These are phyloP conservation scores for Prosopocoilus inquinatus DNA, from an alignment of 2,888 invertebrate genomes.

Conservation along the genomic window DNA sequence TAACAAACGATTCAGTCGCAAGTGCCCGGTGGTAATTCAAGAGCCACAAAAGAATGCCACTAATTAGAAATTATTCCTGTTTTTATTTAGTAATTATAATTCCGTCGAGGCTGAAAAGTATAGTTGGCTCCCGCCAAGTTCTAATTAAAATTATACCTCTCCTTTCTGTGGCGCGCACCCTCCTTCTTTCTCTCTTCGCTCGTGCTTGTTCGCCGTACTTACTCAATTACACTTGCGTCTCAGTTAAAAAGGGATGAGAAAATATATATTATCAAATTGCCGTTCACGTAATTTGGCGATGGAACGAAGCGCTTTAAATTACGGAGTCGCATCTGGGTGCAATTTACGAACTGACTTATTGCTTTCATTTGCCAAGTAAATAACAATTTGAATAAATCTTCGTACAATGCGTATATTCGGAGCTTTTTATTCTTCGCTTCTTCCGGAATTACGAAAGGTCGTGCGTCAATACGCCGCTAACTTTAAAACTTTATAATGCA, in stretches of 20 bases:
- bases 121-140: slow-evolving; percentile 24
- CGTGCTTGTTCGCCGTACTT: not conserved
- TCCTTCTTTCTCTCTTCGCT: not conserved
- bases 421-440: too few species aligned
- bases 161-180: slow-evolving; percentile 13
- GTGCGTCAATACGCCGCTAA: slow-evolving; percentile 1
- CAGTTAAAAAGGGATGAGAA: slow-evolving; percentile 3
- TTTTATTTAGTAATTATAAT: slow-evolving; percentile 34
- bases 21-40: slow-evolving; percentile 1
- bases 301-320: not conserved
- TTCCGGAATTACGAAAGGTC: not conserved
- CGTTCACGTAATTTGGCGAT: slow-evolving; percentile 6
- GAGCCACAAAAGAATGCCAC: slow-evolving; percentile 25
- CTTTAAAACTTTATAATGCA: not conserved
- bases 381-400: not conserved
- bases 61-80: slow-evolving; percentile 35
- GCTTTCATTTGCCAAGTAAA: not conserved
- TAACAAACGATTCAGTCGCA: not conserved
- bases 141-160: slow-evolving; percentile 29
- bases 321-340: slow-evolving; percentile 6
- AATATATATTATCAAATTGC: slow-evolving; percentile 10
- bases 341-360: slow-evolving; percentile 8
- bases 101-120: slow-evolving; percentile 27
- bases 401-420: not conserved
- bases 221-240: not conserved